A percentile compares a stretch with the other conserved stretches of the same genome.
Evolutionary conservation across 2,113 vertebrate species (phyloP).

Genomic region (Pterophyllum scalare): DNA sequence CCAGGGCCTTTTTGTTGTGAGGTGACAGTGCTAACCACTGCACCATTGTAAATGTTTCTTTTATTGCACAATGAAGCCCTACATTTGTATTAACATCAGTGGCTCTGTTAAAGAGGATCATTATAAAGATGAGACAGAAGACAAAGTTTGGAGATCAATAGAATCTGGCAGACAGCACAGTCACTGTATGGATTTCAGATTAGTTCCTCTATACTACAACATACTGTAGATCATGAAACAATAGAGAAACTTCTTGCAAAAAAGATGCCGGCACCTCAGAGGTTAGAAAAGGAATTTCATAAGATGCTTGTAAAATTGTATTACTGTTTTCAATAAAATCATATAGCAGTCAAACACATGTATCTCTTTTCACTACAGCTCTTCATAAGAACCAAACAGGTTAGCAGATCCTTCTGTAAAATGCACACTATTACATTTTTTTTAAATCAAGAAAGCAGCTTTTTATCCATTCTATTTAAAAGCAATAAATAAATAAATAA

Average conservation of each 20-base stretch:
- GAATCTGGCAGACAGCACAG: slow-evolving; percentile 44
- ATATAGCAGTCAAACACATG: neutral
- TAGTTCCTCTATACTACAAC: slow-evolving; percentile 42
- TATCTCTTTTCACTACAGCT: neutral
- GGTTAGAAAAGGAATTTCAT: neutral
- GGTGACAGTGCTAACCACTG: neutral
- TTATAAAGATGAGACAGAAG: slow-evolving; percentile 33
- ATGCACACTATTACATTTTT: neutral
- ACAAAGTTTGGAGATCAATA: slow-evolving; percentile 55
- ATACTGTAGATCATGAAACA: slow-evolving; percentile 32
- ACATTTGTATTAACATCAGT: neutral
- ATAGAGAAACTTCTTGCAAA: slow-evolving; percentile 1
- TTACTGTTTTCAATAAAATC: neutral
- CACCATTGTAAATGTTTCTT: neutral
- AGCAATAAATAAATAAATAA: too few relatives aligned
- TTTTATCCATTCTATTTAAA: neutral
- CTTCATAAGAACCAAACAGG: neutral
- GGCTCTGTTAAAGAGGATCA: slow-evolving; percentile 5
- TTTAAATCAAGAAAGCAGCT: neutral
- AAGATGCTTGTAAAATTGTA: neutral
- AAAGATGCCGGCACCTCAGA: neutral
- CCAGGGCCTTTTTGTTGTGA: neutral
- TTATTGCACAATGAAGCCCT: neutral
- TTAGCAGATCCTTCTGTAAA: neutral
- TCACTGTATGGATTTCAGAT: slow-evolving; percentile 65